phyloP scores from a whole-genome alignment of 2,888 invertebrate species.

The Brachyopa scutellaris region DNA sequence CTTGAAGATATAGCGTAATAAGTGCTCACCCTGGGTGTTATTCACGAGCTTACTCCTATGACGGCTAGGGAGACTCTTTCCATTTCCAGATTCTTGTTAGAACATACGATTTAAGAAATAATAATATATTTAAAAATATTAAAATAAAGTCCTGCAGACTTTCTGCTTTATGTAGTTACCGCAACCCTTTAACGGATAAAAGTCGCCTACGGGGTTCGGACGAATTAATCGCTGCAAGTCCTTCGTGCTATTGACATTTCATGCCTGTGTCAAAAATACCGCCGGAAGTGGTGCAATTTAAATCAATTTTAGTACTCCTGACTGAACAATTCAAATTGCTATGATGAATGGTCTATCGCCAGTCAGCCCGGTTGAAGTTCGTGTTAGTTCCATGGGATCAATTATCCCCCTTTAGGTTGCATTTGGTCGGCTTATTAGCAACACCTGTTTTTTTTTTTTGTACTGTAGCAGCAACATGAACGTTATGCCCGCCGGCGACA shows the following conservation, averaged over 20 bases:
- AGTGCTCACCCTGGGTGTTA: too few relatives aligned
- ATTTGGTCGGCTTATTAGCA: conserved; percentile 28
- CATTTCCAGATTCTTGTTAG: too few relatives aligned
- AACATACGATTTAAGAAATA: too few relatives aligned
- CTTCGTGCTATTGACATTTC: conserved; percentile 49
- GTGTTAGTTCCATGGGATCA: conserved; percentile 53
- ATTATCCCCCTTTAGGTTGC: conserved; percentile 36
- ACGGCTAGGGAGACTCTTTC: too few relatives aligned
- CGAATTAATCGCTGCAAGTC: not conserved
- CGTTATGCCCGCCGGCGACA: not conserved
- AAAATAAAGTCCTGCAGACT: too few relatives aligned
- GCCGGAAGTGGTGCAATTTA: conserved; percentile 54
- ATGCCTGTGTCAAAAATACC: conserved; percentile 61
- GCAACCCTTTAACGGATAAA: too few relatives aligned
- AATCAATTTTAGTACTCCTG: conserved; percentile 63
- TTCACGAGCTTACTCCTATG: too few relatives aligned
- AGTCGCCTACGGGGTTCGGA: too few relatives aligned
- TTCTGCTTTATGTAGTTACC: too few relatives aligned
- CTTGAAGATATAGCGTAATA: too few relatives aligned
- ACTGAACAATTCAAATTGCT: conserved; percentile 64
- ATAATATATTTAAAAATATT: too few relatives aligned
- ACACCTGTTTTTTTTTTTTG: too few relatives aligned
- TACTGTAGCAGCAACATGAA: not conserved
- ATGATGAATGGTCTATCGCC: conserved; percentile 42
- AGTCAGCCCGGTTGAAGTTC: conserved; percentile 34